These are phyloP conservation scores for Orchestia grillus DNA, from an alignment of 1,140 invertebrate genomes.

Conservation along the genomic window DNA sequence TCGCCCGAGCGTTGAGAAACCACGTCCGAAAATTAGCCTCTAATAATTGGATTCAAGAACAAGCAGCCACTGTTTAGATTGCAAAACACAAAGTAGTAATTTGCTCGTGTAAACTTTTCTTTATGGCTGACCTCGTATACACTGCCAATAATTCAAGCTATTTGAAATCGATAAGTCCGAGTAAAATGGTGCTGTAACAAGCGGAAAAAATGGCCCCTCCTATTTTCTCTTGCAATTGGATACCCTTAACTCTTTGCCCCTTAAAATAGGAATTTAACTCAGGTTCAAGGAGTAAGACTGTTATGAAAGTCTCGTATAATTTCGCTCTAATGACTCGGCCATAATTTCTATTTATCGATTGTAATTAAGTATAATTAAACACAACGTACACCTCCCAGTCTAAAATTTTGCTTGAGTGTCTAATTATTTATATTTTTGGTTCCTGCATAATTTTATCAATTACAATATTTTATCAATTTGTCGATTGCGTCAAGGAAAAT, in stretches of 20 bases:
- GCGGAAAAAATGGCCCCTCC: background rate
- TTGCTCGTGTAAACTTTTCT: background rate
- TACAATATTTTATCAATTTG: too few species aligned
- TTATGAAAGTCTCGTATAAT: background rate
- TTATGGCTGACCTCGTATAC: background rate
- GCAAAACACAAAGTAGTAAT: background rate
- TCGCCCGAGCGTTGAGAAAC: background rate
- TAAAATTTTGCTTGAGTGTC: too few species aligned
- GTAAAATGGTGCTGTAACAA: background rate
- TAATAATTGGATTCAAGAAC: background rate
- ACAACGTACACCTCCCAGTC: too few species aligned
- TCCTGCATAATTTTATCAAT: too few species aligned
- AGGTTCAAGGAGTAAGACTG: background rate
- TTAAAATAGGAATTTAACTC: background rate
- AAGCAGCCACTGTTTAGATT: background rate
- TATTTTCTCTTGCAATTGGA: background rate
- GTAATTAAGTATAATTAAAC: too few species aligned
- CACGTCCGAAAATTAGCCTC: slow-evolving; percentile 22
- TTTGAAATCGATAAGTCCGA: background rate
- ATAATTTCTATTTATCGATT: background rate
- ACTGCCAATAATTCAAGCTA: background rate
- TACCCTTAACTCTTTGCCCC: background rate
- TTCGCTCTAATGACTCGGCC: background rate
- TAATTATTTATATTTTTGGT: too few species aligned
- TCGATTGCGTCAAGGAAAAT: too few species aligned